Conservation (phyloP, 2,888 invertebrate genomes). For the Alentia gelatinosa region DNA sequence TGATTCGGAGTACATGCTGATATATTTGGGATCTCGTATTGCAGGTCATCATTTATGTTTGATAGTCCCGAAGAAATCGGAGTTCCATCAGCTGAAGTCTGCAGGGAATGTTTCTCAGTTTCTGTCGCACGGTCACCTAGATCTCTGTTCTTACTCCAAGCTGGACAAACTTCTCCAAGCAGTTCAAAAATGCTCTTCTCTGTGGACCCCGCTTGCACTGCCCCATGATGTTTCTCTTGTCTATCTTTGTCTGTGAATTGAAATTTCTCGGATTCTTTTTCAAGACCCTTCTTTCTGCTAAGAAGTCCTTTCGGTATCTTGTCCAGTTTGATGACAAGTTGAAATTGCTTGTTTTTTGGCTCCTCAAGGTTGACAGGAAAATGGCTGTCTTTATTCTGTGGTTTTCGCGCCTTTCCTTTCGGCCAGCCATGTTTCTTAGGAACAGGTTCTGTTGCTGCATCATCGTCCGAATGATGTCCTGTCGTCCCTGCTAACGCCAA, state of each 20-base stretch:
- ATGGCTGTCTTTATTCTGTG: background rate
- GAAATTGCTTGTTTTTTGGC: background rate
- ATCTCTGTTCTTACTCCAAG: background rate
- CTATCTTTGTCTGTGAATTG: background rate
- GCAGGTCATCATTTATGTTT: no score
- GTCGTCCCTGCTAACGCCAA: background rate
- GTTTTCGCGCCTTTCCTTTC: background rate
- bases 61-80: no score
- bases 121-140: no score
- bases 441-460: background rate
- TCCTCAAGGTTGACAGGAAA: background rate
- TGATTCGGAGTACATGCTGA: no score
- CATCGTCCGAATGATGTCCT: background rate
- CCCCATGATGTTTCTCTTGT: background rate
- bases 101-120: no score
- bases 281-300: background rate
- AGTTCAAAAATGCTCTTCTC: background rate
- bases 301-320: background rate
- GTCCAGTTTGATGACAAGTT: background rate
- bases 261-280: background rate
- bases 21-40: no score
- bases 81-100: no score
- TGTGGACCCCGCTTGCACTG: background rate
- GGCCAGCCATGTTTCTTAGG: background rate
- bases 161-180: background rate